phyloP scores from a whole-genome alignment of 2,888 invertebrate genomes.

The Tenthredo amoena region DNA sequence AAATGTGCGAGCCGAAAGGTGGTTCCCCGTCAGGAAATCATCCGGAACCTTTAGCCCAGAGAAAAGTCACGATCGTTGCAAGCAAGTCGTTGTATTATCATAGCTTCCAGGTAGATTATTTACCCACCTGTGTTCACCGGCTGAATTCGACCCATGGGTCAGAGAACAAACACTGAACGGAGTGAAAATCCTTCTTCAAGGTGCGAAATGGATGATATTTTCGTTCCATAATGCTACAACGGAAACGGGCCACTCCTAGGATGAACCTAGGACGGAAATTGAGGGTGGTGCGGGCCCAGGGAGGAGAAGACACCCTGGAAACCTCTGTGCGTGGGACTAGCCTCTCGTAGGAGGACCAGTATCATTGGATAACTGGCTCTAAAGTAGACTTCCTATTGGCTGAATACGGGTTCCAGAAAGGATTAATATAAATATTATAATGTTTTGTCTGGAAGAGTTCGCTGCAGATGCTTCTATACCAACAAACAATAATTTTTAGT shows the following conservation, averaged over 20 bases:
- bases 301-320: constrained; percentile 24
- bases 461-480: constrained; percentile 43
- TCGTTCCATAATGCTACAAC: background rate
- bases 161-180: background rate
- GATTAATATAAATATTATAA: constrained; percentile 53
- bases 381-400: constrained; percentile 42
- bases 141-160: background rate
- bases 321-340: constrained; percentile 25
- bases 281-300: constrained; percentile 18
- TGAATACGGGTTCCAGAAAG: constrained; percentile 17
- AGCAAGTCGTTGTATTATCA: background rate
- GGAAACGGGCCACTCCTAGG: constrained; percentile 52
- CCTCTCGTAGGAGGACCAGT: background rate
- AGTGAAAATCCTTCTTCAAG: background rate
- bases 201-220: constrained; percentile 39
- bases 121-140: background rate
- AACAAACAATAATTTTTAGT: constrained; percentile 48
- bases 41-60: background rate
- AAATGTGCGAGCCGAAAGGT: background rate
- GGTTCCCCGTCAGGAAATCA: background rate
- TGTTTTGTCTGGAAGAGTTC: constrained; percentile 32
- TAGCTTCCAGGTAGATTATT: background rate
- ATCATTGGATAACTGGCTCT: constrained; percentile 33
- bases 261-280: constrained; percentile 49
- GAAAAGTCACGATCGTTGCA: background rate